Evolutionary conservation across 1,140 invertebrate genomes (phyloP), one percentile per base, ranked within the genome.

Genomic region (Penaeus indicus): DNA sequence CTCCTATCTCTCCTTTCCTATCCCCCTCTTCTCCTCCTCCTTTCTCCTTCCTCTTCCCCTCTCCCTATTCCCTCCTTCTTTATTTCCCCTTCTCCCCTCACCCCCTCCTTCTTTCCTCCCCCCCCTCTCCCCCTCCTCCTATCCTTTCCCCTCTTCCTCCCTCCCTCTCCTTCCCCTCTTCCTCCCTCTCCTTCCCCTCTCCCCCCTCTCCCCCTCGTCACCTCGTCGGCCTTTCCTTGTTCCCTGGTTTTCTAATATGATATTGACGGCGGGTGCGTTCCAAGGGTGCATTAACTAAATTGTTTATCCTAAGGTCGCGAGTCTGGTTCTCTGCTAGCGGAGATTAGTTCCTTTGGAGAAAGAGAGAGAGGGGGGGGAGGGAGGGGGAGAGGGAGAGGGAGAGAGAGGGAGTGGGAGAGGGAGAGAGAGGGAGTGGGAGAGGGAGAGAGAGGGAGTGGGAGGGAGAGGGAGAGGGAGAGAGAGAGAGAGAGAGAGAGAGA

Each of bases 241-340:
- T n/a, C 63, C 25, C 61, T 16, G 78, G 62, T 42, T 78, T 79
- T 78, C 85, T 87, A 87, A 87, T 87, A 87, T 63, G 78, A 87
- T 87, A 87, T 87, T 87, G 85, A 87, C 85, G 72, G 80, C 85
- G 72, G 80, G 63, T 78, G 63, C 72, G 85, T 81, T 87, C 85
- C 78, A 64, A 87, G 78, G 79, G 63, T 87, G 85, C 85, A 87
- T 87, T 87, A 87, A 67, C 85, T 87, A 87, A 87, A 87, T 87
- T 87, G 85, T 87, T 87, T 87, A 87, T 87, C 82, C 85, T 87
- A 72, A 87, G 85, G 85, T 80, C 84, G 69, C 69, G 38, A 85
- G 84, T 85, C 84, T 62, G 84, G 60, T 64, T 64, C 60, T 32
- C 67, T 62, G n/a, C 60, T 22, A 64, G 38, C 32, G 81, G 67